These are phyloP conservation scores for Phlogophora meticulosa DNA, from an alignment of 2,888 invertebrate species.

Conservation along the genomic window DNA sequence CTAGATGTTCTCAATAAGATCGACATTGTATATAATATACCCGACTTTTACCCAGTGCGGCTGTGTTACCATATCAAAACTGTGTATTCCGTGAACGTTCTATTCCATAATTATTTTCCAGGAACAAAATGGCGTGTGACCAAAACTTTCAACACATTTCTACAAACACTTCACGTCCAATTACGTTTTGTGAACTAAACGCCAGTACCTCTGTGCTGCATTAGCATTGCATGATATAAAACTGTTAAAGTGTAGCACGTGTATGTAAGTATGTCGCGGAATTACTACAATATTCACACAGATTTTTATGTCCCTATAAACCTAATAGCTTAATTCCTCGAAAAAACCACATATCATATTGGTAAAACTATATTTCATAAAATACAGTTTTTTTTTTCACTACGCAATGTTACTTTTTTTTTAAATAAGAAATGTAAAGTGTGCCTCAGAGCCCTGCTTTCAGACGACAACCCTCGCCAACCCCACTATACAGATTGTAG, in stretches of 20 bases:
- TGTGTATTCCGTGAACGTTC: not conserved
- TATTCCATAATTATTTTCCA: slow-evolving; percentile 23
- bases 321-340: not conserved
- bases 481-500: slow-evolving; percentile 54
- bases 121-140: slow-evolving; percentile 16
- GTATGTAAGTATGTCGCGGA: slow-evolving; percentile 4
- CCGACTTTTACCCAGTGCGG: no score
- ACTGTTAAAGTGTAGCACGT: slow-evolving; percentile 18
- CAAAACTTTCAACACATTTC: slow-evolving; percentile 33
- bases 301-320: not conserved
- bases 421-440: no score
- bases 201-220: slow-evolving; percentile 29
- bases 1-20: no score
- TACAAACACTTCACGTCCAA: slow-evolving; percentile 26
- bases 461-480: slow-evolving; percentile 52
- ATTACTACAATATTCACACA: slow-evolving; percentile 19
- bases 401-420: no score
- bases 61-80: not conserved
- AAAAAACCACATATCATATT: not conserved
- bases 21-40: no score
- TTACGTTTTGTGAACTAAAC: slow-evolving; percentile 33
- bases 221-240: slow-evolving; percentile 42
- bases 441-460: no score
- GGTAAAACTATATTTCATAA: not conserved
- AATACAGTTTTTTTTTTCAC: no score